phyloP scores from a whole-genome alignment of 1,140 invertebrate genomes.

The Matsumurasca onukii region DNA sequence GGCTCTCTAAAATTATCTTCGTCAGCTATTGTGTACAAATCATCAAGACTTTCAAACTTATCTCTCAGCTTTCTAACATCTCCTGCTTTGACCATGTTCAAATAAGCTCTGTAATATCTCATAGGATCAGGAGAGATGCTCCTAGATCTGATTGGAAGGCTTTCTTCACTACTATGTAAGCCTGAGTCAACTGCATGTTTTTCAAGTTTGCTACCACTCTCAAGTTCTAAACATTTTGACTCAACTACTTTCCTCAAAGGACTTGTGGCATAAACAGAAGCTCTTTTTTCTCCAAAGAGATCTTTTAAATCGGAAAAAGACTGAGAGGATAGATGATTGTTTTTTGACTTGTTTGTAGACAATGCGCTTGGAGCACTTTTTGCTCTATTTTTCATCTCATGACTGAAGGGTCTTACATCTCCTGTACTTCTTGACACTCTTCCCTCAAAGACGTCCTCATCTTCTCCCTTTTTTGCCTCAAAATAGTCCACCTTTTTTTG shows the following conservation, averaged over 20 bases:
- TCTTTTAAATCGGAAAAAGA: conserved; percentile 75
- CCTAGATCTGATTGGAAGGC: conserved; percentile 36
- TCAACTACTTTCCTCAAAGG: conserved; percentile 23
- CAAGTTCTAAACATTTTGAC: neutral
- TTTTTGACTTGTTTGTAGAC: conserved; percentile 7
- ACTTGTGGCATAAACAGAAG: conserved; percentile 33
- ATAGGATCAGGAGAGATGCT: conserved; percentile 64
- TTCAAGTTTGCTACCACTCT: neutral
- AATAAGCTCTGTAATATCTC: conserved; percentile 65
- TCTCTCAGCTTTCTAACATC: conserved; percentile 71
- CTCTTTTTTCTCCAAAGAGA: conserved; percentile 64
- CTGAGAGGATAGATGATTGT: conserved; percentile 45
- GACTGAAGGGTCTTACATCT: conserved; percentile 21
- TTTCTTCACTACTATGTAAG: conserved; percentile 36
- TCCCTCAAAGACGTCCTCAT: neutral
- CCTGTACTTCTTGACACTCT: conserved; percentile 30
- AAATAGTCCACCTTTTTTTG: conserved; percentile 27
- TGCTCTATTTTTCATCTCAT: conserved; percentile 28
- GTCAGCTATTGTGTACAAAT: conserved; percentile 39
- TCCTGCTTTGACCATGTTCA: conserved; percentile 68
- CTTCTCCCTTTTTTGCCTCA: conserved; percentile 18
- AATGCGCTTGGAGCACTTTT: conserved; percentile 29
- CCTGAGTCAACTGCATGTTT: conserved; percentile 5
- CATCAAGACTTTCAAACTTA: conserved; percentile 69
- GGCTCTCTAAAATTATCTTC: conserved; percentile 11